Conservation (phyloP, 2,113 vertebrate genomes). For the Dasyprocta punctata region DNA sequence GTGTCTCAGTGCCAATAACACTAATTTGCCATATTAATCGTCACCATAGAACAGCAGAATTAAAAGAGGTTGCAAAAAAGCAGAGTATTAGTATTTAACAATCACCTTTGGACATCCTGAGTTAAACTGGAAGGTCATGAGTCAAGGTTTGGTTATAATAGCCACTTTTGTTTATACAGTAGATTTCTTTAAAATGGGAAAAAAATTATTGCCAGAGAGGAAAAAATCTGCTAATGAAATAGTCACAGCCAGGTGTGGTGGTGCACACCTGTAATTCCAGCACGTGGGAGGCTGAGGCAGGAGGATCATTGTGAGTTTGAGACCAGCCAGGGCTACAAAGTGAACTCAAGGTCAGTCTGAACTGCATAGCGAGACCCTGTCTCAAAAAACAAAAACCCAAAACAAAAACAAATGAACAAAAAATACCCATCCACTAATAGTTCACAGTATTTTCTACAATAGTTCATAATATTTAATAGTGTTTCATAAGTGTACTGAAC, state of each 20-base stretch:
- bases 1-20: neutral
- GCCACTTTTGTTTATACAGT: neutral
- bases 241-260: neutral
- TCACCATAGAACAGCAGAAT: neutral
- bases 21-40: neutral
- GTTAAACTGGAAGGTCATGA: neutral
- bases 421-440: neutral
- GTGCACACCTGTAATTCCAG: no score
- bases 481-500: neutral
- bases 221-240: neutral
- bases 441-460: neutral
- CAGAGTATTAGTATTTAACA: neutral
- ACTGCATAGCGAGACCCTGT: no score
- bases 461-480: neutral
- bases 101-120: neutral
- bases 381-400: no score
- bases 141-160: neutral
- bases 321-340: no score
- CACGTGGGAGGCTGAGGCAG: no score
- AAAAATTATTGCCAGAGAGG: neutral
- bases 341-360: no score
- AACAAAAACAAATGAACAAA: no score
- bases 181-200: neutral
- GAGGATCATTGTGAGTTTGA: no score
- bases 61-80: neutral